These are phyloP conservation scores for Dufourea novaeangliae DNA, from an alignment of 1,140 invertebrate species.

Conservation along the genomic window DNA sequence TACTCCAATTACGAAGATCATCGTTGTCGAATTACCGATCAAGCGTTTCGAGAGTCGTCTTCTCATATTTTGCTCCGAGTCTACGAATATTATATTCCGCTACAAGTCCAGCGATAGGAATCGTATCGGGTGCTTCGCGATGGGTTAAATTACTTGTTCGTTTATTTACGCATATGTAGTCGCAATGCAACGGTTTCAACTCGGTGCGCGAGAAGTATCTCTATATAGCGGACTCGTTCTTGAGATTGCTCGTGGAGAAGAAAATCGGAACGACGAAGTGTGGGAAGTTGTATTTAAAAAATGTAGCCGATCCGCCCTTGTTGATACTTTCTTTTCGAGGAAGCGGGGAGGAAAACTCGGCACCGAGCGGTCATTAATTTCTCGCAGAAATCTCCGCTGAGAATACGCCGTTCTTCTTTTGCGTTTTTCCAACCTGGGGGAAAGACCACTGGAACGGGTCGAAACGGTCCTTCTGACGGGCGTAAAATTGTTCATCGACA, in stretches of 20 bases:
- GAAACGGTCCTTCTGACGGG: too few species aligned
- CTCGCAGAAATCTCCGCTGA: constrained; percentile 17
- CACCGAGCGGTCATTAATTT: constrained; percentile 45
- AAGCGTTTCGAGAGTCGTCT: too few species aligned
- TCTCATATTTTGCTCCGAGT: too few species aligned
- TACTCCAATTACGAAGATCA: too few species aligned
- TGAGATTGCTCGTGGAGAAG: constrained; percentile 22
- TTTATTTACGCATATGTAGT: not conserved
- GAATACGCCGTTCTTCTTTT: not conserved
- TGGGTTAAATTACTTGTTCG: not conserved
- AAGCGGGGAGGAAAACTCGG: constrained; percentile 38
- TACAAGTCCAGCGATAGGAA: too few species aligned
- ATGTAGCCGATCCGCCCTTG: constrained; percentile 44
- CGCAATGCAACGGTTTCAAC: constrained; percentile 29
- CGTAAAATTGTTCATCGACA: not conserved
- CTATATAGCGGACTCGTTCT: constrained; percentile 21
- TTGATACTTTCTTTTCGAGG: constrained; percentile 39
- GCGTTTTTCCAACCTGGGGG: not conserved
- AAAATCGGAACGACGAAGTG: constrained; percentile 42
- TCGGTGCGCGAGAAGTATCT: constrained; percentile 26
- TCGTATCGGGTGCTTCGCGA: too few species aligned
- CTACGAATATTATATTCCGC: too few species aligned
- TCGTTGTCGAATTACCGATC: too few species aligned
- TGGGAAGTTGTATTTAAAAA: constrained; percentile 57
- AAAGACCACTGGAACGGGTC: not conserved